Conservation (phyloP, 2,797 vertebrate genomes). For the Percopsis omiscomaycus region DNA sequence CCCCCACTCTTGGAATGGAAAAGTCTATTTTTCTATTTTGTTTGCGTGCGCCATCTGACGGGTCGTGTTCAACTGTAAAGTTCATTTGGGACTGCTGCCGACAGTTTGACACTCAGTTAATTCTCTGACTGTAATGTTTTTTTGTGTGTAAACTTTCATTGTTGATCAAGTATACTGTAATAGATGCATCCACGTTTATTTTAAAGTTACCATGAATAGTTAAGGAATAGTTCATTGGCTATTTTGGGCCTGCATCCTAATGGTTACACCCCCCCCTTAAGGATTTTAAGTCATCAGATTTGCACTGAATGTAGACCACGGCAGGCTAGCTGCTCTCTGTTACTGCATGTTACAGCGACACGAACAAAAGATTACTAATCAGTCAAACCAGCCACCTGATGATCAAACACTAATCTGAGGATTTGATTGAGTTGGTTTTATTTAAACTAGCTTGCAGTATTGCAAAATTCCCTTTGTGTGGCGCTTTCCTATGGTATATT, state of each 20-base stretch:
- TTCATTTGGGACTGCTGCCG: slow-evolving; percentile 34
- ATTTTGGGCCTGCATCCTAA: slow-evolving; percentile 48
- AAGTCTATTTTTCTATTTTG: slow-evolving; percentile 62
- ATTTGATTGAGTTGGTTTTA: slow-evolving; percentile 22
- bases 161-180: slow-evolving; percentile 38
- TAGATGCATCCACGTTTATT: slow-evolving; percentile 47
- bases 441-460: slow-evolving; percentile 32
- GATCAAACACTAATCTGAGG: slow-evolving; percentile 33
- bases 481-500: slow-evolving; percentile 31
- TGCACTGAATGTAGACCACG: slow-evolving; percentile 35
- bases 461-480: slow-evolving; percentile 27
- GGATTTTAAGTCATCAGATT: slow-evolving; percentile 37
- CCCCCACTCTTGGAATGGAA: slow-evolving; percentile 18
- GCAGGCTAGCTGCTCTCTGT: slow-evolving; percentile 36
- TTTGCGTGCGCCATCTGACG: slow-evolving; percentile 29
- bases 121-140: background rate
- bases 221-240: slow-evolving; percentile 27
- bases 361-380: slow-evolving; percentile 53
- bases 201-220: slow-evolving; percentile 36
- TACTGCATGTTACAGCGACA: slow-evolving; percentile 60
- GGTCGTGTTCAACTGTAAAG: slow-evolving; percentile 22
- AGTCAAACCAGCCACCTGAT: slow-evolving; percentile 13
- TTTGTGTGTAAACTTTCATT: slow-evolving; percentile 38
- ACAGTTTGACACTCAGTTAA: slow-evolving; percentile 36
- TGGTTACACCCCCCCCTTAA: slow-evolving; percentile 62